phyloP scores from a whole-genome alignment of 2,797 vertebrate genomes.

The Anguilla anguilla region DNA sequence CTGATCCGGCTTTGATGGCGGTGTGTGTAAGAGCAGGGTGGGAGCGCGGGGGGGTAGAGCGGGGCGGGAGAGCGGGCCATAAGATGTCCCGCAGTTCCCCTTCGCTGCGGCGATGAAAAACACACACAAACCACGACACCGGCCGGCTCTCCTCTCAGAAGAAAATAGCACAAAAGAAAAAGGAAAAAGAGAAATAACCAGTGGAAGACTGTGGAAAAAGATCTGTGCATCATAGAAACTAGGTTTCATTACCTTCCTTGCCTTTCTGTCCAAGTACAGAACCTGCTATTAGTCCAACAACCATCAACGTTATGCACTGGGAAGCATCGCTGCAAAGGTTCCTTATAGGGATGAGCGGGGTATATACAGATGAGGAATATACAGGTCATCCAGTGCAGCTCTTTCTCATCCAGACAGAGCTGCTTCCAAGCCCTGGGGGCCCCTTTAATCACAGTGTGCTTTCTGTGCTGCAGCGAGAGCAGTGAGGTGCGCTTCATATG shows the following conservation, averaged over 20 bases:
- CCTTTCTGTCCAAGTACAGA: not conserved
- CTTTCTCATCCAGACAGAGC: slow-evolving; percentile 11
- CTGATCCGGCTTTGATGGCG: slow-evolving; percentile 24
- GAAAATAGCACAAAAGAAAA: not conserved
- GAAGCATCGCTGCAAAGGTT: not conserved
- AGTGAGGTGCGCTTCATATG: not conserved
- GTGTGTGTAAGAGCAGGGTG: not conserved
- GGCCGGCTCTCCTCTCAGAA: not conserved
- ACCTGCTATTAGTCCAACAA: not conserved
- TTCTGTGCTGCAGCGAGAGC: slow-evolving; percentile 3
- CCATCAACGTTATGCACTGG: not conserved
- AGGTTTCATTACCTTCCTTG: not conserved
- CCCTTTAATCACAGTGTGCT: not conserved
- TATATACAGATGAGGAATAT: not conserved
- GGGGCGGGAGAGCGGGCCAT: not conserved
- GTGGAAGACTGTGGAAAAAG: not conserved
- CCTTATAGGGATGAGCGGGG: not conserved
- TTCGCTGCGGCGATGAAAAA: not conserved
- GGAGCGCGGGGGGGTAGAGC: not conserved
- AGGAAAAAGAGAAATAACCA: not conserved
- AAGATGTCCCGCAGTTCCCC: not conserved
- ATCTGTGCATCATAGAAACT: not conserved
- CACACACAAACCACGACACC: not conserved
- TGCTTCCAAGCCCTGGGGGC: slow-evolving; percentile 4
- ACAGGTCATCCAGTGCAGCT: not conserved